Percentiles rank a stretch among this genome's conserved stretches.
These are phyloP conservation scores for Apostichopus japonicus DNA, from an alignment of 35 echinoderm and acorn worm genomes.

Conservation along the genomic window DNA sequence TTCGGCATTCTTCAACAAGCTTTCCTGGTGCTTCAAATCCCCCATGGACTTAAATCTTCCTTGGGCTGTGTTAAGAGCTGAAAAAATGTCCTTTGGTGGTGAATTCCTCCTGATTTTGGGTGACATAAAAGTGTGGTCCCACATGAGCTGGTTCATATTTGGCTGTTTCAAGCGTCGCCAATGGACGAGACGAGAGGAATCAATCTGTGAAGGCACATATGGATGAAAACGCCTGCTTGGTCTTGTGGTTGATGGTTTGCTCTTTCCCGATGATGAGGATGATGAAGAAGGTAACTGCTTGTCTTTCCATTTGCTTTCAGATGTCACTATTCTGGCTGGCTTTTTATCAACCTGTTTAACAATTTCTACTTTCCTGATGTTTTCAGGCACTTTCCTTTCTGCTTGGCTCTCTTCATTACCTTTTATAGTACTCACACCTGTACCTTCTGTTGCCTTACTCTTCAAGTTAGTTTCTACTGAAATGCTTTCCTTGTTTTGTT, in stretches of 20 bases:
- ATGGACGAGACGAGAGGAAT: conserved; percentile 1
- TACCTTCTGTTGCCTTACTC: too few relatives aligned
- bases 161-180: not conserved
- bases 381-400: not conserved
- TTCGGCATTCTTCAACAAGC: conserved; percentile 4
- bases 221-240: conserved; percentile 35
- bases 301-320: not conserved
- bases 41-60: conserved; percentile 28
- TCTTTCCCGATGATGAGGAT: not conserved
- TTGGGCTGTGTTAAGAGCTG: not conserved
- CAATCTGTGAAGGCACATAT: not conserved
- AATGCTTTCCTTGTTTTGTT: not conserved
- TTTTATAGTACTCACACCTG: too few relatives aligned
- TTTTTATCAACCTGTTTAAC: not conserved
- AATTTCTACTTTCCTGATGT: not conserved
- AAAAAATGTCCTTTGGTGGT: conserved; percentile 27
- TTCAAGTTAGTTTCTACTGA: not conserved
- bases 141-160: conserved; percentile 13
- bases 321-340: not conserved
- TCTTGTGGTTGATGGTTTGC: not conserved
- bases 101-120: not conserved
- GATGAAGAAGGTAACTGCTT: not conserved
- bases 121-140: conserved; percentile 20
- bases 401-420: not conserved
- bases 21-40: conserved; percentile 18